Evolutionary conservation across 1,140 invertebrate species (phyloP).

Genomic region (Globodera rostochiensis): DNA sequence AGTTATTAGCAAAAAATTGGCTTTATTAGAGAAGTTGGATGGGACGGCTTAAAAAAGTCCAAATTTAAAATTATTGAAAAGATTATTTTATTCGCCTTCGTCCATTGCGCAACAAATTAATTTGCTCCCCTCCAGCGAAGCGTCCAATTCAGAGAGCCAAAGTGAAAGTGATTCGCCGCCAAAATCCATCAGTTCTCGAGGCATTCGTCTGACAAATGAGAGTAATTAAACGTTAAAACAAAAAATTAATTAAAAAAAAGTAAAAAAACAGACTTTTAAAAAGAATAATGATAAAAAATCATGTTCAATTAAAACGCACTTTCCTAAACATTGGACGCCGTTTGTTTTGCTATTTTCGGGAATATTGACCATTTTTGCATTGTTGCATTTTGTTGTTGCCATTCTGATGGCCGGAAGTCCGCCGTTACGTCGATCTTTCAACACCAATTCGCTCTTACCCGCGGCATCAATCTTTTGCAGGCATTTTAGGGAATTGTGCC

Average conservation of each 20-base stretch:
- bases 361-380: neutral
- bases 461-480: conserved; percentile 71
- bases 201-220: conserved; percentile 70
- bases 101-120: conserved; percentile 49
- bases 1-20: conserved; percentile 83
- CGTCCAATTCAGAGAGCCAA: conserved; percentile 75
- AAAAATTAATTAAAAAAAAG: conserved; percentile 56
- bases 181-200: conserved; percentile 76
- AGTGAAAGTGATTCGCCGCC: conserved; percentile 75
- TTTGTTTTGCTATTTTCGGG: neutral
- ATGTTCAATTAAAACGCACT: neutral
- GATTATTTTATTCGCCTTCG: conserved; percentile 19
- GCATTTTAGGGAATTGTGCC: conserved; percentile 26
- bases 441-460: conserved; percentile 69
- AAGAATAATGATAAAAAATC: no score
- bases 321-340: neutral
- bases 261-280: neutral
- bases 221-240: no score
- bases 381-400: neutral
- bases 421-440: conserved; percentile 73
- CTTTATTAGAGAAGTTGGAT: conserved; percentile 82
- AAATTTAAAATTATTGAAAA: conserved; percentile 68
- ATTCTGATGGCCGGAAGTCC: conserved; percentile 11
- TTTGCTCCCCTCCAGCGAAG: conserved; percentile 48
- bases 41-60: conserved; percentile 57